These are phyloP conservation scores for Brachystomella parvula DNA, from an alignment of 1,140 invertebrate genomes.

Conservation along the genomic window DNA sequence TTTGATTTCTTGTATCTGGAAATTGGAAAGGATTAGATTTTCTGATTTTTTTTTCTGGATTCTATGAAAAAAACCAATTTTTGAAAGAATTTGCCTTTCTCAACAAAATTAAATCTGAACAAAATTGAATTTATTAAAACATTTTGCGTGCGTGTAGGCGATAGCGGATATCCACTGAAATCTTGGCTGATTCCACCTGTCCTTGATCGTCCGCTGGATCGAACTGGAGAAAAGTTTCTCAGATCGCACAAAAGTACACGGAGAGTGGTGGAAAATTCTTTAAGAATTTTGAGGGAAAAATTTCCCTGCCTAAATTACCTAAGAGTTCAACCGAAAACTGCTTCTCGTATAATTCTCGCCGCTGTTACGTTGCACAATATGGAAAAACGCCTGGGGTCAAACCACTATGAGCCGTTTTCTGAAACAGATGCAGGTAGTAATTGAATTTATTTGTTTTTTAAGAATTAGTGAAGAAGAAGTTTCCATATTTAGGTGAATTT, in stretches of 20 bases:
- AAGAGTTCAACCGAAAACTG: constrained; percentile 17
- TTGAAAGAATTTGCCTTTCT: too few species aligned
- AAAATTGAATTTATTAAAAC: background rate
- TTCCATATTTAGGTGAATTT: background rate
- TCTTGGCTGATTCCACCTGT: constrained; percentile 31
- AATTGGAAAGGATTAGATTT: too few species aligned
- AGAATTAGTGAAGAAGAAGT: background rate
- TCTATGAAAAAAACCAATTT: too few species aligned
- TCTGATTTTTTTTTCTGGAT: too few species aligned
- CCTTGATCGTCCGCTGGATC: constrained; percentile 1
- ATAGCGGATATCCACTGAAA: constrained; percentile 29
- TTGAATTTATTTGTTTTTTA: background rate
- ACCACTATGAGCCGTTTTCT: background rate
- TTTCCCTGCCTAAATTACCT: constrained; percentile 36
- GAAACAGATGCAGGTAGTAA: background rate
- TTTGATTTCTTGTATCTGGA: too few species aligned
- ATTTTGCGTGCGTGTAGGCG: constrained; percentile 10
- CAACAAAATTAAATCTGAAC: background rate
- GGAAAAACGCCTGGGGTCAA: background rate
- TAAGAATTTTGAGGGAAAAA: constrained; percentile 36
- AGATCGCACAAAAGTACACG: constrained; percentile 28
- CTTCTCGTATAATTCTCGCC: background rate
- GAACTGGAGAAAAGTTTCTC: constrained; percentile 6
- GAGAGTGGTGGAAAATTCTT: constrained; percentile 31
- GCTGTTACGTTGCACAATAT: constrained; percentile 7